Percentiles rank a stretch among this genome's conserved stretches.
Conservation (phyloP, 2,888 invertebrate genomes). For the Heteropelma amictum region DNA sequence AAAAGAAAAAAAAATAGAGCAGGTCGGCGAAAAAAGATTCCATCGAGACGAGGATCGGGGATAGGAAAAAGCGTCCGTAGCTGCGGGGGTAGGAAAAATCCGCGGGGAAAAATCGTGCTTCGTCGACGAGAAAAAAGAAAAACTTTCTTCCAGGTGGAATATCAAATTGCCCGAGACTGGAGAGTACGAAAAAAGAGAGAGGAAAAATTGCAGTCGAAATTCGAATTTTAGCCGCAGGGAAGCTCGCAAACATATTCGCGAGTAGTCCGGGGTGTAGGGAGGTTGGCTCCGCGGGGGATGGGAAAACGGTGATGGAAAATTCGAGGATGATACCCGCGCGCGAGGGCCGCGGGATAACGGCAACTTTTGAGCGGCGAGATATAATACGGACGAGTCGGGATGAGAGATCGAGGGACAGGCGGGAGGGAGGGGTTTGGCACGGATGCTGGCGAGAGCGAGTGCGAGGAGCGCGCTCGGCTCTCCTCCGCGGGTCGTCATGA, state of each 20-base stretch:
- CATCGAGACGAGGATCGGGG: no score
- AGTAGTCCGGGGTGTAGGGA: neutral
- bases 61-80: no score
- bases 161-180: neutral
- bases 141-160: neutral
- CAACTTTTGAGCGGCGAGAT: constrained; percentile 69
- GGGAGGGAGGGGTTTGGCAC: constrained; percentile 7
- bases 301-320: constrained; percentile 60
- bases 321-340: constrained; percentile 65
- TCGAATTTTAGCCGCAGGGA: constrained; percentile 31
- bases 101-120: no score
- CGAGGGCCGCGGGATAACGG: constrained; percentile 44
- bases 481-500: constrained; percentile 72
- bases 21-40: no score
- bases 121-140: no score
- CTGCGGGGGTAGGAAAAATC: no score
- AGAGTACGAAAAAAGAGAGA: neutral
- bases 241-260: constrained; percentile 30
- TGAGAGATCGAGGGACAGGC: constrained; percentile 34
- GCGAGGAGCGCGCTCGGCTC: constrained; percentile 69
- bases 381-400: constrained; percentile 9
- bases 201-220: constrained; percentile 1
- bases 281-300: neutral
- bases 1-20: no score
- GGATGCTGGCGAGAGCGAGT: constrained; percentile 18